Evolutionary conservation across 2,888 invertebrate genomes (phyloP), one percentile per base, ranked within the genome.

Genomic region (Tinea semifulvella): DNA sequence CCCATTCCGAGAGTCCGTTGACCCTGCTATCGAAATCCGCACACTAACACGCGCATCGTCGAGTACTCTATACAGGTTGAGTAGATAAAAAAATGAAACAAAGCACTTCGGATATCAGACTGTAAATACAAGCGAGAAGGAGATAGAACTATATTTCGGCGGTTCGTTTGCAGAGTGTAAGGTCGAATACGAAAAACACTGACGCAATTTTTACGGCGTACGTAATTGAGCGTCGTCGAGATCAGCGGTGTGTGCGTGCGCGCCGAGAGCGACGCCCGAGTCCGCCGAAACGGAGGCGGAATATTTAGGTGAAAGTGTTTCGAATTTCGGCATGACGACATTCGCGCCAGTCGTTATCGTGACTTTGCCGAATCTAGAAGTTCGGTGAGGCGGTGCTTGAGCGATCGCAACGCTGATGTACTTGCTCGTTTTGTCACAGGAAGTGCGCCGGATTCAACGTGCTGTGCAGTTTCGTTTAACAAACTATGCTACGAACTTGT

Each of bases 271-370:
- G 77, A 76, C 77, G 77, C 74, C 79, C 79, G 79, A 76, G 77
- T 76, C 73, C 66, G 75, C 75, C 76, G 75, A 79, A 79, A 73
- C 77, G 65, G 75, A 76, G 77, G 68, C 79, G 76, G 79, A 77
- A 80, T 80, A 80, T 80, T 80, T 80, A 80, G 80, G 80, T 79
- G 80, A 80, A 80, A 80, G 80, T 80, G 77, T 80, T 80, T 80
- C 80, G 74, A 80, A 80, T 80, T 80, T 80, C 79, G 79, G 69
- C 76, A 77, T 79, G 77, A 79, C 79, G 77, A 80, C 79, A 80
- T 79, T 79, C 64, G 77, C 75, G 79, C 76, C 80, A 80, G 80
- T 80, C 75, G 76, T 80, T 80, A 80, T 80, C 79, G 80, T 75
- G 79, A 75, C 75, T 80, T 74, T 75, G 80, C 77, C 79, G 80